Evolutionary conservation across 2,797 vertebrate genomes (phyloP).

Genomic region (Smutsia gigantea): DNA sequence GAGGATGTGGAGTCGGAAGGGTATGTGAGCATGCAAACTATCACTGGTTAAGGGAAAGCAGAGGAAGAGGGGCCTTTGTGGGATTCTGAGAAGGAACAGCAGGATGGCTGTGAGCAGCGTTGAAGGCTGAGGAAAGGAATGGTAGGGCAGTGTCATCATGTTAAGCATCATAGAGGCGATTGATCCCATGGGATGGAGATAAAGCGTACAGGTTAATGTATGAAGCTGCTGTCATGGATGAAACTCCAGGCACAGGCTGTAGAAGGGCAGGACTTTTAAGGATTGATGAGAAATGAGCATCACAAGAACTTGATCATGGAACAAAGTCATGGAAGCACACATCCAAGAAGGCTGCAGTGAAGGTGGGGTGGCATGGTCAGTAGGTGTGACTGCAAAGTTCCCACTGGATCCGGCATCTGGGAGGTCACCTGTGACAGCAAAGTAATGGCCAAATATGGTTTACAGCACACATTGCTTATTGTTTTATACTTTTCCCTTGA

Average conservation of each 20-base stretch:
- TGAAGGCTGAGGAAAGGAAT: not conserved
- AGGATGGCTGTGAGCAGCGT: not conserved
- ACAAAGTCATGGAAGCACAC: not conserved
- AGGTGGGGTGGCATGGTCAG: not conserved
- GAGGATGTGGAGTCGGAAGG: not conserved
- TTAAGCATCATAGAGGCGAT: not conserved
- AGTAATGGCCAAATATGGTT: not conserved
- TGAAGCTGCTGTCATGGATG: not conserved
- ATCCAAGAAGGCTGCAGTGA: not conserved
- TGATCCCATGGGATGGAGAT: not conserved
- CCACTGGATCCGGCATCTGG: not conserved
- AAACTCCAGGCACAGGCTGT: not conserved
- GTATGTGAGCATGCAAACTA: not conserved
- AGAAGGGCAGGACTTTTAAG: not conserved
- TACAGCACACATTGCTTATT: not conserved
- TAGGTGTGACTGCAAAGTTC: not conserved
- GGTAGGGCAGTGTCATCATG: too few species aligned
- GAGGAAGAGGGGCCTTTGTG: not conserved
- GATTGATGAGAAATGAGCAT: not conserved
- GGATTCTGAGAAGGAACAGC: not conserved
- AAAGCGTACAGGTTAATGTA: not conserved
- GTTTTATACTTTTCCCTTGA: not conserved
- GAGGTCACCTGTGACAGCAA: not conserved
- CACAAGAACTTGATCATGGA: not conserved
- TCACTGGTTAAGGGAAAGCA: not conserved